phyloP scores from a whole-genome alignment of 2,797 vertebrate genomes.

The Tauraco hartlaubi region DNA sequence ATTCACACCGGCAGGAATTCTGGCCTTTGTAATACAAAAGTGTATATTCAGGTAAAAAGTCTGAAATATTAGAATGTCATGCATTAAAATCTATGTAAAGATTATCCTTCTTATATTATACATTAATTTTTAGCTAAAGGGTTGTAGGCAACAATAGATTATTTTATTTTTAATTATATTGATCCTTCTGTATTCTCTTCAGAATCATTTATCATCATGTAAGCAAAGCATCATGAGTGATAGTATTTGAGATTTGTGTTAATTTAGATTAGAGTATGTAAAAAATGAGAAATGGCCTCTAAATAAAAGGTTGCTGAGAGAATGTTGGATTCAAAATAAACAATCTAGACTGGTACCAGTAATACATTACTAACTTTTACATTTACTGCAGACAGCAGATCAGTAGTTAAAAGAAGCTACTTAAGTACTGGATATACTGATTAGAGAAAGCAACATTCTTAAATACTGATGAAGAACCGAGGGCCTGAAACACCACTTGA shows the following conservation, averaged over 20 bases:
- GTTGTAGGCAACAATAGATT: background rate
- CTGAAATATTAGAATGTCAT: background rate
- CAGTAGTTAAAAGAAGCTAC: background rate
- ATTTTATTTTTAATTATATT: background rate
- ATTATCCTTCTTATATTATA: background rate
- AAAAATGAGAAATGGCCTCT: background rate
- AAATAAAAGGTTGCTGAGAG: background rate
- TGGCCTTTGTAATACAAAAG: background rate
- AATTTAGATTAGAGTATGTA: background rate
- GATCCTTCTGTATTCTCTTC: background rate
- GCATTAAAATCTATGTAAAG: background rate
- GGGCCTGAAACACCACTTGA: accelerated
- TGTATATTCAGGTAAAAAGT: background rate
- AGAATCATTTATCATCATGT: background rate
- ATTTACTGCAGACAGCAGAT: background rate
- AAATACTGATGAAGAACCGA: background rate
- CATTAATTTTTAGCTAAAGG: background rate
- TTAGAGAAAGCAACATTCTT: background rate
- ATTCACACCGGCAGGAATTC: background rate
- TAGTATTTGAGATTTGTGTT: background rate
- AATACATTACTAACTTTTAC: background rate
- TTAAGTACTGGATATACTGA: background rate
- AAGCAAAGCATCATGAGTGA: background rate
- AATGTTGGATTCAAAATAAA: background rate
- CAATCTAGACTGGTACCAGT: background rate